A percentile compares a stretch with the other conserved stretches of the same genome.
Evolutionary conservation across 2,113 vertebrate genomes (phyloP).

Genomic region (Porphyrio hochstetteri): DNA sequence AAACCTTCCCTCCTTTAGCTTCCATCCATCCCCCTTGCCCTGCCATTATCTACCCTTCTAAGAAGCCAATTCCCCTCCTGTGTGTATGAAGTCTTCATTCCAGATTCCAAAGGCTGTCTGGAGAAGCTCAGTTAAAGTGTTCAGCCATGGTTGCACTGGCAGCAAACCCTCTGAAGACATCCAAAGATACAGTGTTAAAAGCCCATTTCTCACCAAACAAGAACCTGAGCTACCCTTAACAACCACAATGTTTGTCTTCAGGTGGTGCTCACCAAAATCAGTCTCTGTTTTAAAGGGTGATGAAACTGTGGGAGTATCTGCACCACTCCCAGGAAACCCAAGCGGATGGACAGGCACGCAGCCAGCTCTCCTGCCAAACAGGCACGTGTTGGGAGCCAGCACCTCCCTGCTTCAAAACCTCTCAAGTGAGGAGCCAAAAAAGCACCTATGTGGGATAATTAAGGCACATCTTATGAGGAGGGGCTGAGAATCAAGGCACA

Average conservation of each 20-base stretch:
- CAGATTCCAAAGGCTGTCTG: neutral
- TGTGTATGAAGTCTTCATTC: neutral
- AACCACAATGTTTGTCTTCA: neutral
- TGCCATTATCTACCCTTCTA: too few species aligned
- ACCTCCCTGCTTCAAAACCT: neutral
- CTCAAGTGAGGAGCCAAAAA: neutral
- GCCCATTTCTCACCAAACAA: neutral
- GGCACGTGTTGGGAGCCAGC: too few species aligned
- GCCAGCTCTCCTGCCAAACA: neutral
- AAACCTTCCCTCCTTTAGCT: too few species aligned
- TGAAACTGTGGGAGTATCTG: neutral
- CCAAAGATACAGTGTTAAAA: neutral
- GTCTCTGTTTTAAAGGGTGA: neutral
- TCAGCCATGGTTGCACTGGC: neutral
- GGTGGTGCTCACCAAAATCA: neutral
- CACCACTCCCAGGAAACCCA: conserved; percentile 29
- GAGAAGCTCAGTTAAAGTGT: neutral
- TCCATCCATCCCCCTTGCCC: too few species aligned
- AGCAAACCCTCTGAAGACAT: neutral
- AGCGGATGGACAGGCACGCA: neutral
- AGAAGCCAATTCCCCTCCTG: too few species aligned
- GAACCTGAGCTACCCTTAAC: neutral
- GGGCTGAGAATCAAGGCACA: neutral
- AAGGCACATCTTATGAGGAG: neutral
- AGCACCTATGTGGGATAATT: neutral